A percentile compares a stretch with the other conserved stretches of the same genome.
phyloP scores from a whole-genome alignment of 2,888 invertebrate genomes.

The Agelastica alni region DNA sequence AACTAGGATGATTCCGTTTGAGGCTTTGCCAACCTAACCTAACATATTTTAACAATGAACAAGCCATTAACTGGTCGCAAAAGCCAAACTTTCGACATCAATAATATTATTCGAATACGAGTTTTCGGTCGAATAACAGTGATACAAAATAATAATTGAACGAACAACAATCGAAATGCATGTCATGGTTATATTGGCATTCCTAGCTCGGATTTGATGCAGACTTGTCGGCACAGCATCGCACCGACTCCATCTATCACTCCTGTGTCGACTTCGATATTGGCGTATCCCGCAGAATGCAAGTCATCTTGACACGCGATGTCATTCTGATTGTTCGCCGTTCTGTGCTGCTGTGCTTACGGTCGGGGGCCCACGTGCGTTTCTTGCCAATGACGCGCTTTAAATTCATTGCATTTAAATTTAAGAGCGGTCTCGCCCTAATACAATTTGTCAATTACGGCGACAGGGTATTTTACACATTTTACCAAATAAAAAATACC shows the following conservation, averaged over 20 bases:
- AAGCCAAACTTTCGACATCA: neutral
- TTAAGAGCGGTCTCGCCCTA: neutral
- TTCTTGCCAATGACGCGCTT: slow-evolving; percentile 5
- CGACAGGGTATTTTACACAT: no score
- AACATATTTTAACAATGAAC: no score
- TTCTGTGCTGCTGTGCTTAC: slow-evolving; percentile 10
- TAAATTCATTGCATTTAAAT: slow-evolving; percentile 9
- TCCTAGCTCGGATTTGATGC: slow-evolving; percentile 55
- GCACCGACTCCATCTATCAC: slow-evolving; percentile 52
- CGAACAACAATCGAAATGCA: slow-evolving; percentile 54
- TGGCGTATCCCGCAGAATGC: slow-evolving; percentile 41
- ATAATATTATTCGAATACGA: neutral
- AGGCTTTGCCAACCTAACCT: no score
- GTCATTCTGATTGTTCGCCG: slow-evolving; percentile 24
- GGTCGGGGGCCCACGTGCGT: slow-evolving; percentile 13
- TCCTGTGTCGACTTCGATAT: slow-evolving; percentile 49
- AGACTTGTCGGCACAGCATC: slow-evolving; percentile 39
- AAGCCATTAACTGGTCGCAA: neutral
- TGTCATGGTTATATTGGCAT: slow-evolving; percentile 55
- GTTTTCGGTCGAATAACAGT: neutral
- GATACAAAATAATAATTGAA: slow-evolving; percentile 28
- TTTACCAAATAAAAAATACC: no score
- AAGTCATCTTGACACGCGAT: slow-evolving; percentile 34
- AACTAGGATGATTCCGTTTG: no score
- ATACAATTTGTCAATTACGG: neutral